Base-by-base conservation (phyloP, 2,797 vertebrate species). In the Arvicola amphibius region DNA sequence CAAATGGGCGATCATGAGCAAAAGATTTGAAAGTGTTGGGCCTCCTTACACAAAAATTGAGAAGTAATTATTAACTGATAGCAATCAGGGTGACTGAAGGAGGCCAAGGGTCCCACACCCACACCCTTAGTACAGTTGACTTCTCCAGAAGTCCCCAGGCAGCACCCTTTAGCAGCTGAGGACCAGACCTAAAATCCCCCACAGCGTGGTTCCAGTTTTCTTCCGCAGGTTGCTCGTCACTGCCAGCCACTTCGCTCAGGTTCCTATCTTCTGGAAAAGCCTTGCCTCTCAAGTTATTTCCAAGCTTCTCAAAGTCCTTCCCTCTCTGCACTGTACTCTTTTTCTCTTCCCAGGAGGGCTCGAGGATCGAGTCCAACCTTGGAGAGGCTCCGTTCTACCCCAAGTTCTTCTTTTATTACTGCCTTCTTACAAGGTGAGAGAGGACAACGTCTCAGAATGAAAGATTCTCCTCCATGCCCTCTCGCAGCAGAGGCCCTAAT, bases 401-500 rank as follows among this genome's bases (percentile, higher is more conserved):
- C 32, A 83, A 90, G 65, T 73, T 93, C 88, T 94, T 83, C 93
- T 97, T 97, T 92, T 37, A 94, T 95, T 94, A 2, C 3, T 92
- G 97, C 94, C 95, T 34, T 46, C 98, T 98, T 81, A 53, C 98
- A 98, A 99, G 98, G 98, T 98, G 98, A 99, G 98, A 98, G 98
- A 98, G 98, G 98, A 99, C 98, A 97, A 88, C 27, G 0, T 97
- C 97, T 97, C 4, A 12, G 98, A 98, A 98, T 98, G 98, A 98
- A 98, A 98, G 98, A 98, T 98, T 98, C 98, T 98, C 97, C 97
- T 97, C 98, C 97, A 56, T 98, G 98, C 98, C 98, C 98, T 98
- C 98, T 98, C 98, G 97, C 98, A 98, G 98, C 98, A 98, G 98
- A 97, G 63, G 98, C 98, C 98, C 98, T 99, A 98, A 99, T 98